Evolutionary conservation across 2,888 invertebrate genomes (phyloP), one percentile per base, ranked within the genome.

Genomic region (Taphrorychus bicolor): DNA sequence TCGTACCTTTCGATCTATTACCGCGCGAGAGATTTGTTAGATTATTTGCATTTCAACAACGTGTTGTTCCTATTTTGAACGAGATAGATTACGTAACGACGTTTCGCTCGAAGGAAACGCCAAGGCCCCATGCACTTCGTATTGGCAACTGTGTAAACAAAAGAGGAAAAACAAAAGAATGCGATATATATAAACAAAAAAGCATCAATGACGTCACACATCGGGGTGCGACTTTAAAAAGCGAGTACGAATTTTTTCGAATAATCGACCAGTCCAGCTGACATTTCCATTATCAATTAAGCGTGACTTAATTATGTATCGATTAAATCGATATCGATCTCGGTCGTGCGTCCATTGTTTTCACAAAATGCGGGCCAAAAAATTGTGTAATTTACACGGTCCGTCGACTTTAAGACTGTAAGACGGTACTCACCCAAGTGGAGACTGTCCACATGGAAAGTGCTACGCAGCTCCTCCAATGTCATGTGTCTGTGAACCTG

Each of bases 401-500:
- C 3, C 2, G 45, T 45, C 18, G 14, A 45, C 45, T n/a, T 45
- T 42, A n/a, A 16, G n/a, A 16, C n/a, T 42, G 42, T n/a, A n/a
- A n/a, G n/a, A n/a, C n/a, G 5, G 22, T 40, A 76, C 81, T 80
- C 76, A 83, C 82, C 92, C 80, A 88, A 85, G 76, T 89, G 87
- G 81, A 89, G 89, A 77, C 88, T 86, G 68, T 92, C 91, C 75
- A 94, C 92, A 83, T 95, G 94, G 84, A 95, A 95, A 72, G 94
- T 89, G 79, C 87, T 88, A 80, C 87, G 87, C 78, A 94, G 84
- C 84, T 95, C 94, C 71, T 92, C 91, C 79, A 87, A 83, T 74
- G 92, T 91, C 95, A 95, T 95, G 81, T 91, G 91, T 84, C 91
- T 91, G 87, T 95, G 95, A 80, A 94, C 88, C 94, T 95, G 90